Base-by-base conservation (phyloP, 2,797 vertebrate genomes). In the Morus bassanus region DNA sequence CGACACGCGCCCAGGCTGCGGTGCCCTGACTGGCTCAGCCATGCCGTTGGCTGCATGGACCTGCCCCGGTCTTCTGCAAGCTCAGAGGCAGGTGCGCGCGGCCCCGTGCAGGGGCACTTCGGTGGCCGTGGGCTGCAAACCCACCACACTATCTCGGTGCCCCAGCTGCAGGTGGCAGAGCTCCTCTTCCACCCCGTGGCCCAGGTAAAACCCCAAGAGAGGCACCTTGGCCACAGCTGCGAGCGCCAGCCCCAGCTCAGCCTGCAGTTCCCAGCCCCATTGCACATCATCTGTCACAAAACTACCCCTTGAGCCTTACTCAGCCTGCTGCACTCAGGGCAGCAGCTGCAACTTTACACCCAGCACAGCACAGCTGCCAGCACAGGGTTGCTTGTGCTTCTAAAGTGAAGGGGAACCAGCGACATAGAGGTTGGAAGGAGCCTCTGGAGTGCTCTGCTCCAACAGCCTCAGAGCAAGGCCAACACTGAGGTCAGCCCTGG, bases 401-500 rank as follows among this genome's bases (percentile, higher is more conserved):
- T 50, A 11, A 25, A 13, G 39, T 8, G 8, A 12, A 39, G 54
- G 30, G 23, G 35, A 54, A 45, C 23, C 30, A 4, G 11, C 31
- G 22, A 4, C 1, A 13, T 2, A 5, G 0, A 7, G 35, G 43
- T 7, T n/a, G n/a, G 41, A 41, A 72, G 12, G 27, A 45, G 31
- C 39, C 39, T 43, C 56, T 15, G 56, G 35, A 25, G 27, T 1
- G 63, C 28, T 25, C 28, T 23, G 35, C 15, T 31, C 45, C 70
- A 18, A 16, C 70, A 51, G 56, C 46, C 84, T 43, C 41, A 17
- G 22, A 39, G 46, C n/a, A 11, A 48, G 43, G 25, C 43, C n/a
- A 15, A 11, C 23, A 5, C 4, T 0, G 0, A 10, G 31, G 33
- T 18, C 78, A 77, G 46, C 33, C 21, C 18, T 33, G 51, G 46